Percentiles rank a stretch among this genome's conserved stretches.
These are phyloP conservation scores for Oryzias curvinotus DNA, from an alignment of 2,113 vertebrate species.

Conservation along the genomic window DNA sequence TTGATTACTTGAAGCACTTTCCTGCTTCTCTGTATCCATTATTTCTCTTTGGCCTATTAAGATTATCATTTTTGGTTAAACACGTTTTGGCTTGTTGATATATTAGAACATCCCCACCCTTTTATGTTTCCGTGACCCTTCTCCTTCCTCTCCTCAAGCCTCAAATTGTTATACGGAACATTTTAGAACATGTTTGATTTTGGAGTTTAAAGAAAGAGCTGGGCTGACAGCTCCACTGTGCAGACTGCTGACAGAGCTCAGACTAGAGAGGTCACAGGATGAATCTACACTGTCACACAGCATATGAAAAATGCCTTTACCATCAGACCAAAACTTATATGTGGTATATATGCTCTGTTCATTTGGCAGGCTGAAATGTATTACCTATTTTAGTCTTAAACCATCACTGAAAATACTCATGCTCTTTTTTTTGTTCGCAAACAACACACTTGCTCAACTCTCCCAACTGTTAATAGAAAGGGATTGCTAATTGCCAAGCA, in stretches of 20 bases:
- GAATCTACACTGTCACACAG: slow-evolving; percentile 36
- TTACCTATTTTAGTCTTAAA: background rate
- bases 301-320: slow-evolving; percentile 19
- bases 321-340: slow-evolving; percentile 3
- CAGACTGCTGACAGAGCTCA: slow-evolving; percentile 31
- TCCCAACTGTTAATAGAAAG: too few species aligned
- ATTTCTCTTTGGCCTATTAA: slow-evolving; percentile 42
- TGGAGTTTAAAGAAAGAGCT: slow-evolving; percentile 8
- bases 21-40: slow-evolving; percentile 11
- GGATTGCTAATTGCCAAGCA: too few species aligned
- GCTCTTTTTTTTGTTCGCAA: background rate
- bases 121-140: slow-evolving; percentile 3
- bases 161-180: slow-evolving; percentile 5
- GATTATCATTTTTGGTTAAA: slow-evolving; percentile 60
- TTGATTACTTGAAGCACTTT: slow-evolving; percentile 33
- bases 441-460: too few species aligned
- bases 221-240: slow-evolving; percentile 32
- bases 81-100: slow-evolving; percentile 56
- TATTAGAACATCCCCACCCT: slow-evolving; percentile 32
- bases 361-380: slow-evolving; percentile 6
- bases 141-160: background rate
- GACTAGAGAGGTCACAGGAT: slow-evolving; percentile 34
- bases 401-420: background rate
- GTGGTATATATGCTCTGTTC: background rate
- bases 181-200: slow-evolving; percentile 13